Evolutionary conservation across 2,797 vertebrate species (phyloP).

Genomic region (Ammospiza maritima): DNA sequence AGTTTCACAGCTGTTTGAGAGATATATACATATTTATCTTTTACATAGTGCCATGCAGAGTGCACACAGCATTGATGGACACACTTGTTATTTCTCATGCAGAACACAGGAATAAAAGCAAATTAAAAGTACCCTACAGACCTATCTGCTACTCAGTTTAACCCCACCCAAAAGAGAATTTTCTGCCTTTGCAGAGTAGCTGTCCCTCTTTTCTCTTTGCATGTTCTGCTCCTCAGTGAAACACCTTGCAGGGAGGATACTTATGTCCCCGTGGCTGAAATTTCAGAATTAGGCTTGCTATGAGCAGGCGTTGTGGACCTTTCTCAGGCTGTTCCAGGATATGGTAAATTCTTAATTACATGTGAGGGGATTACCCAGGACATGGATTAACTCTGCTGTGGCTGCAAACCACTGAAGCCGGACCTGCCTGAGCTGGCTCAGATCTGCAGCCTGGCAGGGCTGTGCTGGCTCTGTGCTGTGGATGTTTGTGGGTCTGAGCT

Average conservation of each 20-base stretch:
- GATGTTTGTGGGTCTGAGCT: background rate
- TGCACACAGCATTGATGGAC: background rate
- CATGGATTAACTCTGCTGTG: background rate
- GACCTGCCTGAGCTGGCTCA: background rate
- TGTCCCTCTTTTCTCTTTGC: background rate
- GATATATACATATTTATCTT: background rate
- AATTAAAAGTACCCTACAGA: background rate
- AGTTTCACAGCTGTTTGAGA: background rate
- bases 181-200: background rate
- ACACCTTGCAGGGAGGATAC: background rate
- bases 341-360: background rate
- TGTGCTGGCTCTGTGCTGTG: background rate
- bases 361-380: background rate
- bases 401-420: background rate
- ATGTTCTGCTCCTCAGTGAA: background rate
- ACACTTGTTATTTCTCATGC: background rate
- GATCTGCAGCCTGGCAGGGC: background rate
- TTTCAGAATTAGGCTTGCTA: background rate
- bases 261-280: accelerated
- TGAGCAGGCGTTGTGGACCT: background rate
- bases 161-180: background rate
- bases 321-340: background rate
- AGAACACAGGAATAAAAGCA: background rate
- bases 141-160: background rate
- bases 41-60: background rate